Evolutionary conservation across 2,888 invertebrate genomes (phyloP).

Genomic region (Lycaena phlaeas): DNA sequence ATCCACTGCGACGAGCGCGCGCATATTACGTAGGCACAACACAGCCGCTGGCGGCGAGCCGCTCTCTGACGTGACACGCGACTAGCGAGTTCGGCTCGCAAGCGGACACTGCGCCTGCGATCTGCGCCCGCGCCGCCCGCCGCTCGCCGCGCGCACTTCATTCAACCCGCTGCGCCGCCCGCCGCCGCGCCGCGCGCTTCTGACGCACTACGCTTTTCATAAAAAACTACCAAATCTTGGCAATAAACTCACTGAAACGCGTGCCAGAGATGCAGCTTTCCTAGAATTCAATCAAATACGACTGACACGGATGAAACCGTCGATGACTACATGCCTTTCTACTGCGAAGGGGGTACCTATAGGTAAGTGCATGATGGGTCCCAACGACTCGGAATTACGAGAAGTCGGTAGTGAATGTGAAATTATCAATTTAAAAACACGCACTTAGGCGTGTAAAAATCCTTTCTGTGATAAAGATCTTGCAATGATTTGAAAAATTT

Average conservation of each 20-base stretch:
- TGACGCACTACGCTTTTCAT: slow-evolving; percentile 30
- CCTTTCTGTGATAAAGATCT: too few species aligned
- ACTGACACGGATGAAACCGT: slow-evolving; percentile 19
- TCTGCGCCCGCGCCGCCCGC: slow-evolving; percentile 24
- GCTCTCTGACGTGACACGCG: slow-evolving; percentile 38
- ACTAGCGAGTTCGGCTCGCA: slow-evolving; percentile 41
- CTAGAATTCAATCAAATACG: slow-evolving; percentile 24
- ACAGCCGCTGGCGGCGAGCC: slow-evolving; percentile 38
- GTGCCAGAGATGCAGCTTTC: slow-evolving; percentile 32
- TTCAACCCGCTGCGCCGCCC: slow-evolving; percentile 16
- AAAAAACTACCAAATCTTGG: slow-evolving; percentile 41
- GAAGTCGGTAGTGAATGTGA: too few species aligned
- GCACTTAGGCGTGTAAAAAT: too few species aligned
- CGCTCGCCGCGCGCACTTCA: slow-evolving; percentile 22
- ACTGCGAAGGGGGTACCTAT: slow-evolving; percentile 5
- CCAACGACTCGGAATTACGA: too few species aligned
- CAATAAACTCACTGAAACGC: slow-evolving; percentile 32
- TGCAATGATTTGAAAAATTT: too few species aligned
- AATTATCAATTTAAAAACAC: too few species aligned
- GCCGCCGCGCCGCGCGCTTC: slow-evolving; percentile 11
- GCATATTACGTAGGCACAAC: slow-evolving; percentile 54
- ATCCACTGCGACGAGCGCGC: slow-evolving; percentile 56
- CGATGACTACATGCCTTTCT: slow-evolving; percentile 17
- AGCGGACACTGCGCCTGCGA: slow-evolving; percentile 46
- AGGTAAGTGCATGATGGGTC: too few species aligned